These are phyloP conservation scores for Aleiodes alternator DNA, from an alignment of 2,888 invertebrate species.

Conservation along the genomic window DNA sequence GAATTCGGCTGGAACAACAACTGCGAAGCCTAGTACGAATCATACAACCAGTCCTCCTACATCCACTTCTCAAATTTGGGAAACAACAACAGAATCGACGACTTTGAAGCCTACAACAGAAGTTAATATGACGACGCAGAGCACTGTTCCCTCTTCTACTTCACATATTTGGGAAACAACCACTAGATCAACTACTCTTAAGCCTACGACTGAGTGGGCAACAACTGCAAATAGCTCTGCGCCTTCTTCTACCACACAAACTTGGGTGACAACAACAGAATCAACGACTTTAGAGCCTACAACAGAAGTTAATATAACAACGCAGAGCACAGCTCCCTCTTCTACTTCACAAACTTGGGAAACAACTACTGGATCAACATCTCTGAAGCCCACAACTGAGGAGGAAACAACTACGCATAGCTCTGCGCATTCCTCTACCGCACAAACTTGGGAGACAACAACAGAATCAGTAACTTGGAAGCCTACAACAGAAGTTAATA, in stretches of 20 bases:
- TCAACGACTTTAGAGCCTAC: not conserved
- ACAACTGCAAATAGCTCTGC: too few relatives aligned
- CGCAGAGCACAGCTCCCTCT: not conserved
- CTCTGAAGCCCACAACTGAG: not conserved
- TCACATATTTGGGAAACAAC: not conserved
- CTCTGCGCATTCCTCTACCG: not conserved
- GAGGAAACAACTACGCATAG: not conserved
- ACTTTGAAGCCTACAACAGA: not conserved
- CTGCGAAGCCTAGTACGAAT: constrained; percentile 5
- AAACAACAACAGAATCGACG: not conserved
- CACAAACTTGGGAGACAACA: not conserved
- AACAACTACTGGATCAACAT: not conserved
- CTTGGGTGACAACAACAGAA: not conserved
- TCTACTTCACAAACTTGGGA: not conserved
- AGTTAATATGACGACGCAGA: not conserved
- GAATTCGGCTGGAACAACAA: constrained; percentile 13
- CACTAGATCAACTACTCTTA: not conserved
- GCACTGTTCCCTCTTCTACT: not conserved
- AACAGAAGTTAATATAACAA: constrained; percentile 19
- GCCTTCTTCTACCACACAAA: too few relatives aligned
- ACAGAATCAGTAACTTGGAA: too few relatives aligned
- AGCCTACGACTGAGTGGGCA: too few relatives aligned
- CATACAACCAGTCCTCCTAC: not conserved
- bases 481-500: too few relatives aligned
- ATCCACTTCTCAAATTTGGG: not conserved